A percentile compares a stretch with the other conserved stretches of the same genome.
These are phyloP conservation scores for Sterrhoptilus dennistouni DNA, from an alignment of 2,113 vertebrate species.

Conservation along the genomic window DNA sequence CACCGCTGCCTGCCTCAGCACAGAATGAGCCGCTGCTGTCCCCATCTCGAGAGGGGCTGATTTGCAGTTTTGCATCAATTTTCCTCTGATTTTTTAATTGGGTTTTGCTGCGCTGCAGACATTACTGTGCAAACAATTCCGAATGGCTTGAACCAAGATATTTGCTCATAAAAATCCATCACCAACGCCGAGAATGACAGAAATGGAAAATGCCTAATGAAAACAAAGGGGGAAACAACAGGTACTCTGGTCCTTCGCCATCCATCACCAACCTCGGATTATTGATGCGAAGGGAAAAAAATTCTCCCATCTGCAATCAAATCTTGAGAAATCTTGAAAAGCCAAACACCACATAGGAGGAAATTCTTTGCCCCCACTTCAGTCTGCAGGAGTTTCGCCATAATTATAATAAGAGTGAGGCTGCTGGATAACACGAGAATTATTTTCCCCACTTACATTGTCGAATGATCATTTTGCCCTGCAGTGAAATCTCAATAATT, in stretches of 20 bases:
- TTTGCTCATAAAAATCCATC: conserved; percentile 33
- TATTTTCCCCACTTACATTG: conserved; percentile 51
- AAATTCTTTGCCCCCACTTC: conserved; percentile 36
- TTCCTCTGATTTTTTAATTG: background rate
- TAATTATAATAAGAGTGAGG: conserved; percentile 23
- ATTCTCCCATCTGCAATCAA: background rate
- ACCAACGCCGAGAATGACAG: background rate
- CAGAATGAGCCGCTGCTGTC: accelerated
- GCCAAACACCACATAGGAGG: background rate
- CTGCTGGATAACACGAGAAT: conserved; percentile 35
- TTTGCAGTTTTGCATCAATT: background rate
- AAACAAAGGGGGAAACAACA: conserved; percentile 48
- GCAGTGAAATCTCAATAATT: conserved; percentile 65
- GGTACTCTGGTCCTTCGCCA: background rate
- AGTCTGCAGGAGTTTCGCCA: conserved; percentile 28
- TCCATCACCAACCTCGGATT: background rate
- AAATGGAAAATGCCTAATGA: conserved; percentile 36
- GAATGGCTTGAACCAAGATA: background rate
- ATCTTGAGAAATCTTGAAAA: background rate
- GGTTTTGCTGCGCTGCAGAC: background rate
- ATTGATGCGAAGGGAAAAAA: background rate
- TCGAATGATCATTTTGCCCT: conserved; percentile 62
- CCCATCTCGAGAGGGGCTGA: background rate
- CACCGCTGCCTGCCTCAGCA: accelerated
- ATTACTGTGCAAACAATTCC: background rate